Evolutionary conservation across 2,113 vertebrate genomes (phyloP), one percentile per base, ranked within the genome.

Genomic region (Prochilodus magdalenae): DNA sequence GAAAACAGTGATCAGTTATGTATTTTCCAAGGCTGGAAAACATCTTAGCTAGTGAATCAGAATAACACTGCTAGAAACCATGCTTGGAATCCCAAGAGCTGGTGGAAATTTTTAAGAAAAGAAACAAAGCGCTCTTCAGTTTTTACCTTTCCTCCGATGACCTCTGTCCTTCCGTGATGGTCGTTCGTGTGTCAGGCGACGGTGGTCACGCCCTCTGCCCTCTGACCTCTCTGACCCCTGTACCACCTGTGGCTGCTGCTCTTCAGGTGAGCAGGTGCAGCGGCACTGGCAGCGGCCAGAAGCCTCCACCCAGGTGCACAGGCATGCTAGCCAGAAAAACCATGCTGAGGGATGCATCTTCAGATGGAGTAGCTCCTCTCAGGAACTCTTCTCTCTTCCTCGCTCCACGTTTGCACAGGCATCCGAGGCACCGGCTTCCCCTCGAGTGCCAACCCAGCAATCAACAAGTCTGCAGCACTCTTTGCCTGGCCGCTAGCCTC

Each of bases 291-390:
- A 94, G 55, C 76, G 81, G 77, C 88, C 89, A 0, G 87, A 83
- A 2, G 84, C 81, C 86, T 93, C 89, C 14, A 80, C 84, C 80
- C 92, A 94, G 70, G 90, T 87, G 86, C 36, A 89, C 65, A 91
- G 78, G 82, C 80, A 89, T 80, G 77, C 87, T 80, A 80, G 81
- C 80, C 89, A 93, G 53, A 94, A 84, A 36, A 95, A 84, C 90
- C 95, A 93, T 8, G 74, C 82, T 24, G 83, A 66, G 13, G 93
- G 59, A 78, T 82, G 83, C 95, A 96, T 96, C 89, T 89, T 94
- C 75, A 29, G 27, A 29, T 49, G 16, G 72, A 82, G 66, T 55
- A 53, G 18, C 51, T 63, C 66, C 75, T 57, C 82, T 57, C 36
- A 27, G 60, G 20, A 13, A 57, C 40, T 5, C 62, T 29, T 5